These are phyloP conservation scores for Diaprepes abbreviatus DNA, from an alignment of 2,888 invertebrate genomes.

Conservation along the genomic window DNA sequence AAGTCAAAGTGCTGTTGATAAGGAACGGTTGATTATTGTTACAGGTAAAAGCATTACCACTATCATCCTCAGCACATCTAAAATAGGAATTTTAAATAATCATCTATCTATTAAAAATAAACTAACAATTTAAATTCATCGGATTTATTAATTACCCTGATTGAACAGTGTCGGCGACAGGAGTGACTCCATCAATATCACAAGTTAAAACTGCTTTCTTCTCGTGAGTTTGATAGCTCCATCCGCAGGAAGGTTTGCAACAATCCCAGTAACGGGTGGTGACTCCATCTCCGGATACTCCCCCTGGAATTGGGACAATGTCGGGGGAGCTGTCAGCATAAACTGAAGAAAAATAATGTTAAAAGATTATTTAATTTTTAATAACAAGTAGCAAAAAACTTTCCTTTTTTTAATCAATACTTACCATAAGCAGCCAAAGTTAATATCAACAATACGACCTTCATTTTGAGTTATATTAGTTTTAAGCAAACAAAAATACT, in stretches of 20 bases:
- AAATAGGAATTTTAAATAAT: too few species aligned
- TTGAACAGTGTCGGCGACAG: constrained; percentile 41
- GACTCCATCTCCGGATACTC: constrained; percentile 48
- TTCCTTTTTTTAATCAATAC: background rate
- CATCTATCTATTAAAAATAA: too few species aligned
- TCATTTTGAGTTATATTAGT: background rate
- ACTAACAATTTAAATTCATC: too few species aligned
- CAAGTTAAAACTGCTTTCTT: constrained; percentile 45
- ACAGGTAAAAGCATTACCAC: constrained; percentile 49
- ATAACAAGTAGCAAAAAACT: background rate
- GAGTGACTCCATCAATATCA: constrained; percentile 47
- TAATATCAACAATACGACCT: background rate
- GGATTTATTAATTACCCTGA: constrained; percentile 49
- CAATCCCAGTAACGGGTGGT: constrained; percentile 55
- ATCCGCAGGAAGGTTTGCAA: constrained; percentile 53
- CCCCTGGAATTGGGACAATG: constrained; percentile 47
- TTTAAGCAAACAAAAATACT: background rate
- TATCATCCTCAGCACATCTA: constrained; percentile 32
- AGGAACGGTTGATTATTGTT: constrained; percentile 45
- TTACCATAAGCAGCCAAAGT: constrained; percentile 1
- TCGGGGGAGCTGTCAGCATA: constrained; percentile 25
- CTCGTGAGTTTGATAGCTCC: constrained; percentile 45
- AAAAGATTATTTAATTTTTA: too few species aligned
- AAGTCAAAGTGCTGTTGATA: constrained; percentile 48
- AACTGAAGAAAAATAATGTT: constrained; percentile 7